These are phyloP conservation scores for Monochamus alternatus DNA, from an alignment of 2,888 invertebrate species.

Conservation along the genomic window DNA sequence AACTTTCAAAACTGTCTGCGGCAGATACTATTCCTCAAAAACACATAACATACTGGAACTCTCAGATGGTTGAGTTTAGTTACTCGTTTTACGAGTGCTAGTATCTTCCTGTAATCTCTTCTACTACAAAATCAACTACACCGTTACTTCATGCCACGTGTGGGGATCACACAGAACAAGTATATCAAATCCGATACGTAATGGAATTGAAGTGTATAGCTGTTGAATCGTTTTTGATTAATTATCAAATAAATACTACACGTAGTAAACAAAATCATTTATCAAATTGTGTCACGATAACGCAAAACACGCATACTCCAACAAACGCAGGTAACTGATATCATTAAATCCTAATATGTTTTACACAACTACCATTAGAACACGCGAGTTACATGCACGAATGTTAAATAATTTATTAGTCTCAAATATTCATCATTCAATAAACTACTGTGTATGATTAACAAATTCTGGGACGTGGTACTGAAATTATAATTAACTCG, in stretches of 20 bases:
- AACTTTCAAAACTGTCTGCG: constrained; percentile 32
- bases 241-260: constrained; percentile 4
- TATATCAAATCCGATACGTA: not conserved
- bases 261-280: constrained; percentile 11
- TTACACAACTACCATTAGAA: not conserved
- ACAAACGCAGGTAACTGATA: not conserved
- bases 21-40: constrained; percentile 21
- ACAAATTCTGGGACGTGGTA: not conserved
- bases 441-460: not conserved
- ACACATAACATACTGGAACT: constrained; percentile 7
- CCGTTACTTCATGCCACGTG: not conserved
- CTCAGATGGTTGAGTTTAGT: not conserved
- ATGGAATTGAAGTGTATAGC: not conserved
- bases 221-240: not conserved
- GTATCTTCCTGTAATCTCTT: not conserved
- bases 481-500: not conserved
- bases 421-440: not conserved
- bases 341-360: constrained; percentile 13
- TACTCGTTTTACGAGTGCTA: constrained; percentile 1
- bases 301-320: not conserved
- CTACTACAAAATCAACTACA: not conserved
- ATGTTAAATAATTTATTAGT: constrained; percentile 4
- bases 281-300: constrained; percentile 1
- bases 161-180: not conserved
- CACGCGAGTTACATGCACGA: constrained; percentile 1